These are phyloP conservation scores for Anagyrus pseudococci DNA, from an alignment of 2,888 invertebrate species.

Conservation along the genomic window DNA sequence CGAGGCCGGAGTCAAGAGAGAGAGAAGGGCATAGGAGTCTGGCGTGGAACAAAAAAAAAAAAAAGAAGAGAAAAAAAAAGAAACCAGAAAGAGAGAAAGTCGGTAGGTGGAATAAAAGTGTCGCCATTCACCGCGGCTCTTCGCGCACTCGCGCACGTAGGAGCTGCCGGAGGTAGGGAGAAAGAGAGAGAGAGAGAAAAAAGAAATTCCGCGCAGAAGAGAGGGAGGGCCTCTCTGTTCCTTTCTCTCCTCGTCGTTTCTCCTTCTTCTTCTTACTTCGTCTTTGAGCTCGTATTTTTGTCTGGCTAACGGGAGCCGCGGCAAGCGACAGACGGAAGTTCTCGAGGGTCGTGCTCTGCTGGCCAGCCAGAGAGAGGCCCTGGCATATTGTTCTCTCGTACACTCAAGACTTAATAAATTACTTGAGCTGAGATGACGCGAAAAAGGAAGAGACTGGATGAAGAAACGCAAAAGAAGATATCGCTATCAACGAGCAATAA, in stretches of 20 bases:
- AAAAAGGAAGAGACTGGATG: slow-evolving; percentile 14
- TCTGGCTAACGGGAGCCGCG: not conserved
- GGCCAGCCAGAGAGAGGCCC: not conserved
- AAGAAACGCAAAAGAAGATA: not conserved
- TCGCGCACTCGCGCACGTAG: slow-evolving; percentile 1
- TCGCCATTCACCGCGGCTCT: too few species aligned
- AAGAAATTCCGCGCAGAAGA: not conserved
- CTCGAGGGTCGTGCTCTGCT: slow-evolving; percentile 24
- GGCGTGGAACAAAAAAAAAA: too few species aligned
- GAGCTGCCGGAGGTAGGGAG: not conserved
- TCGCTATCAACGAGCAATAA: too few species aligned
- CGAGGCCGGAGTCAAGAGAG: slow-evolving; percentile 17
- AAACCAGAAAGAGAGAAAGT: slow-evolving; percentile 1
- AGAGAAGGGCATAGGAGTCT: too few species aligned
- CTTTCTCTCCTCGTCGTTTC: not conserved
- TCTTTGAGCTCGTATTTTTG: slow-evolving; percentile 31
- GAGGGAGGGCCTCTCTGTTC: not conserved
- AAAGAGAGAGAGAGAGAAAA: slow-evolving; percentile 11
- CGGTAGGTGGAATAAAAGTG: too few species aligned
- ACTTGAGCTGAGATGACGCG: slow-evolving; percentile 28
- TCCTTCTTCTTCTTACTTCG: slow-evolving; percentile 16
- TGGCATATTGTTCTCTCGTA: slow-evolving; percentile 40
- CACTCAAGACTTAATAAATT: slow-evolving; percentile 45
- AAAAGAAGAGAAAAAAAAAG: slow-evolving; percentile 16
- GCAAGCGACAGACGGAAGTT: slow-evolving; percentile 27